phyloP scores from a whole-genome alignment of 2,113 vertebrate species.

The Nerophis lumbriciformis region DNA sequence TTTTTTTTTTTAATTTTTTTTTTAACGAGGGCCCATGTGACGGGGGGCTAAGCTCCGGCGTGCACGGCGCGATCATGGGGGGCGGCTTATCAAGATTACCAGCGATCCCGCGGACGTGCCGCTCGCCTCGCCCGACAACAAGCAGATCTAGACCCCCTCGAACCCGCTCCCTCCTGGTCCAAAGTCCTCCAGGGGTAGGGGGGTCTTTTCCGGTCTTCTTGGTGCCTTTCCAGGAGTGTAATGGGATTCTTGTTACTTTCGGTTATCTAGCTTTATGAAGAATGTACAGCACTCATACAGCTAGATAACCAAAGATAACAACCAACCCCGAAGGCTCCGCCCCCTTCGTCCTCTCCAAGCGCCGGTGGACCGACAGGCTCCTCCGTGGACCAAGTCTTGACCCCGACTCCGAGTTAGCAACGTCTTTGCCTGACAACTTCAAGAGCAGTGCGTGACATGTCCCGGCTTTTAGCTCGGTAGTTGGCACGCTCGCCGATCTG shows the following conservation, averaged over 20 bases:
- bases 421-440: too few species aligned
- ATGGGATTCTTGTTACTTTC: constrained; percentile 93
- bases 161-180: constrained; percentile 4
- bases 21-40: constrained; percentile 59
- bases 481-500: too few species aligned
- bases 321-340: constrained; percentile 80
- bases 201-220: constrained; percentile 27
- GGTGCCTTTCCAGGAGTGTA: constrained; percentile 87
- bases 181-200: constrained; percentile 1
- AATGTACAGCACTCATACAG: constrained; percentile 95
- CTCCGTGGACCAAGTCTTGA: too few species aligned
- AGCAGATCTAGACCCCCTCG: not conserved
- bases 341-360: constrained; percentile 61
- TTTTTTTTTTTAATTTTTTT: constrained; percentile 6
- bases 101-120: constrained; percentile 37
- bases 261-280: constrained; percentile 83
- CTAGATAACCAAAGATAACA: constrained; percentile 99
- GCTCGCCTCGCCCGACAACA: not conserved
- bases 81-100: constrained; percentile 70
- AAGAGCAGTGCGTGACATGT: too few species aligned
- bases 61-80: constrained; percentile 57
- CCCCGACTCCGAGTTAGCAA: too few species aligned
- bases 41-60: constrained; percentile 55
- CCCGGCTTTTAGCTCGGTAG: too few species aligned
- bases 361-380: constrained; percentile 20